Base-by-base conservation (phyloP, 2,888 invertebrate genomes). In the Carabus problematicus region DNA sequence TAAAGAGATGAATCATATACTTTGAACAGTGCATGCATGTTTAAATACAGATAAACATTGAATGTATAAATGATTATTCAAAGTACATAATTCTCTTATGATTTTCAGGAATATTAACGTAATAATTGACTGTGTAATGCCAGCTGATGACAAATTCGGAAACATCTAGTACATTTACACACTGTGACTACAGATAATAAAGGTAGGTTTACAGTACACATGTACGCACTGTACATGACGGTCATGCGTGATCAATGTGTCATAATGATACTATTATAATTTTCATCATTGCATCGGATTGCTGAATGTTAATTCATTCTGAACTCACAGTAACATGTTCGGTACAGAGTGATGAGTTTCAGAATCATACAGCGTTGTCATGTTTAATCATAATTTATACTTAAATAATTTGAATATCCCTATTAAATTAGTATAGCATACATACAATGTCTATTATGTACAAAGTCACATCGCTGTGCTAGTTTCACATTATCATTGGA, bases 401-500 rank as follows among this genome's bases (percentile, higher is more conserved):
- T 63, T 63, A 64, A 45, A 55, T 55, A 42, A 64, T 39, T 47
- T 56, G 14, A 72, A 70, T 71, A 74, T 73, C 73, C 73, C 75
- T 75, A 75, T 76, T 73, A 72, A 73, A 75, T 29, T 29, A 29
- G 29, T 29, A 75, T 72, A 74, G 74, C 74, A 71, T 74, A 74
- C 74, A 75, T 76, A 76, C 74, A 76, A 71, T 74, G 74, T 72
- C 74, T 76, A 76, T 29, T 77, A 78, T 78, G 75, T 79, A 79
- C 77, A 77, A 74, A 70, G 76, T 74, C 75, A 77, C n/a, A n/a
- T n/a, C n/a, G n/a, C n/a, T n/a, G n/a, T n/a, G n/a, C n/a, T n/a
- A n/a, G n/a, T n/a, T n/a, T n/a, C n/a, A n/a, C 76, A 76, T 73
- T 72, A 74, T 74, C 73, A 69, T 75, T 78, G 84, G 84, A 84